Evolutionary conservation across 2,797 vertebrate species (phyloP).

Genomic region (Rallus crepitans): DNA sequence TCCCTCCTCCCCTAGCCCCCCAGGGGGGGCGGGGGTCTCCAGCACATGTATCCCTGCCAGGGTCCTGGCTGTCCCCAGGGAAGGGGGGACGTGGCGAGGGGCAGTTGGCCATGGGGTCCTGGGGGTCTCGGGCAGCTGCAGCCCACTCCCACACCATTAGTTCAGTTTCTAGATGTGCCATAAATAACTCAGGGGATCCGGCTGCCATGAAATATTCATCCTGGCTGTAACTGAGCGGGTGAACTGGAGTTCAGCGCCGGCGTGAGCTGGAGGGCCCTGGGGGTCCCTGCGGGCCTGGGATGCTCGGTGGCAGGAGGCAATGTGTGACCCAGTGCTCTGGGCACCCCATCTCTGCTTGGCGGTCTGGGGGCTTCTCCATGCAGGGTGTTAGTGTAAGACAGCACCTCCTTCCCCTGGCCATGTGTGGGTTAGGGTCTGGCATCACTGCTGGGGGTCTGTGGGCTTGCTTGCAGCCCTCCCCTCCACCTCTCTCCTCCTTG

Average conservation of each 20-base stretch:
- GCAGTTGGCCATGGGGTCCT: not conserved
- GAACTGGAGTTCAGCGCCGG: not conserved
- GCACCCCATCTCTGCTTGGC: not conserved
- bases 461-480: not conserved
- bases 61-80: accelerated
- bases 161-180: not conserved
- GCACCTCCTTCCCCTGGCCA: no score
- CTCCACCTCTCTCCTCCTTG: accelerated
- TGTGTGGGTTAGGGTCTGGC: not conserved
- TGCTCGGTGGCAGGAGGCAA: accelerated
- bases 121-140: not conserved
- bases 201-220: conserved; percentile 6
- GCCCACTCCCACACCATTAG: not conserved
- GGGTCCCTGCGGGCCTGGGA: not conserved
- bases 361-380: not conserved
- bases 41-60: accelerated
- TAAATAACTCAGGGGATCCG: not conserved
- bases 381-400: accelerated
- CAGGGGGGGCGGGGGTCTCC: no score
- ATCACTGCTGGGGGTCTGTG: not conserved
- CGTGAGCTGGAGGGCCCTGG: not conserved
- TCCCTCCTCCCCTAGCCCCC: not conserved
- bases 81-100: not conserved
- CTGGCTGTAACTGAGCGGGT: not conserved
- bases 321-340: not conserved